phyloP scores from a whole-genome alignment of 2,113 vertebrate genomes.

The Daboia siamensis region DNA sequence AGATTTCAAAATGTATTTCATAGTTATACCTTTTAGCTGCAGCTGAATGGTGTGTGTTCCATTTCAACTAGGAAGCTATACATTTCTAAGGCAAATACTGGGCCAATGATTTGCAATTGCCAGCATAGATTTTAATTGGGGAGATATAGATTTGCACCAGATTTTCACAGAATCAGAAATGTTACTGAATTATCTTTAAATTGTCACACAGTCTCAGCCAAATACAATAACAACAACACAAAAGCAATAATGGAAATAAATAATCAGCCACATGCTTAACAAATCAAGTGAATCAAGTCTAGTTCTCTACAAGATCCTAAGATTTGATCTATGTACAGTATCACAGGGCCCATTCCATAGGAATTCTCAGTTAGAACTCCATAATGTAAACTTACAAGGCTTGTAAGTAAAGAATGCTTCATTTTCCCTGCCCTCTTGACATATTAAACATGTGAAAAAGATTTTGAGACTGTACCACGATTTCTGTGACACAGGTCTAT shows the following conservation, averaged over 20 bases:
- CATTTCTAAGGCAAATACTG: neutral
- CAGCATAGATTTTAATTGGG: neutral
- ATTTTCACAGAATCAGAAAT: neutral
- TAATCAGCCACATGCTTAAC: no score
- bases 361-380: no score
- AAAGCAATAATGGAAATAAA: neutral
- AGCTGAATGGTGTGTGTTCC: neutral
- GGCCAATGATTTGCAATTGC: neutral
- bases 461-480: neutral
- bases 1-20: neutral
- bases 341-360: neutral
- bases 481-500: neutral
- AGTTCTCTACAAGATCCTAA: neutral
- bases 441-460: neutral
- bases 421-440: neutral
- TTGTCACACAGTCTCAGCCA: no score
- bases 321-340: neutral
- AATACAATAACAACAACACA: no score
- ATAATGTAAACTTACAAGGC: neutral
- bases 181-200: neutral
- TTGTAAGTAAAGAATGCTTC: neutral
- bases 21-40: neutral
- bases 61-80: neutral
- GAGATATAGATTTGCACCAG: neutral
- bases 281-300: neutral